Percentiles rank a stretch among this genome's conserved stretches.
Conservation (phyloP, 1,140 invertebrate species). For the Bactericera cockerelli region DNA sequence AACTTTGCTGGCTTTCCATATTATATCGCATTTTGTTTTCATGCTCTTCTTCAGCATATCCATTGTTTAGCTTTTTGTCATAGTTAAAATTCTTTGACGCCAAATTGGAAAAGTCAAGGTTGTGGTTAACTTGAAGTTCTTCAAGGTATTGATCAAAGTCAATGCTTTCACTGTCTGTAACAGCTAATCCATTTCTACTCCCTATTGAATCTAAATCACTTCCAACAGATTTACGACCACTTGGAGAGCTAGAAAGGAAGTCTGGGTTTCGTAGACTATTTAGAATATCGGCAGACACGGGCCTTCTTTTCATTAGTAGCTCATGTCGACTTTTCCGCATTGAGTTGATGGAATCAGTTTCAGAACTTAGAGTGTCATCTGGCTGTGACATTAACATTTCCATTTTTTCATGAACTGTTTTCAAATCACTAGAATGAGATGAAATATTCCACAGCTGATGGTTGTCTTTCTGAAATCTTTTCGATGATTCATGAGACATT, state of each 20-base stretch:
- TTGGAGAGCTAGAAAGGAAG: slow-evolving; percentile 28
- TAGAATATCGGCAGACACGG: slow-evolving; percentile 44
- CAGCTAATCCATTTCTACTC: slow-evolving; percentile 21
- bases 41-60: background rate
- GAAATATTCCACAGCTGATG: slow-evolving; percentile 5
- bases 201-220: slow-evolving; percentile 35
- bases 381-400: slow-evolving; percentile 17
- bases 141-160: slow-evolving; percentile 49
- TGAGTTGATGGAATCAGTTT: slow-evolving; percentile 23
- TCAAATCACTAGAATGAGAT: slow-evolving; percentile 16
- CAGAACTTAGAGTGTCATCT: slow-evolving; percentile 21
- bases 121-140: slow-evolving; percentile 37
- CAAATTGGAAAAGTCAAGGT: slow-evolving; percentile 28
- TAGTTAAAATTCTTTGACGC: slow-evolving; percentile 28
- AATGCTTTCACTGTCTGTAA: slow-evolving; percentile 32
- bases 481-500: background rate
- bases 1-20: slow-evolving; percentile 9
- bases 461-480: background rate
- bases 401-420: slow-evolving; percentile 19
- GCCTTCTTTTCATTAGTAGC: slow-evolving; percentile 43
- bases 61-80: background rate
- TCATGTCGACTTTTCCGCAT: slow-evolving; percentile 23
- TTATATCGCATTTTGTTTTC: background rate
- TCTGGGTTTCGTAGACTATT: slow-evolving; percentile 32
- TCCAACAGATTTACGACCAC: slow-evolving; percentile 42